A percentile compares a stretch with the other conserved stretches of the same genome.
Evolutionary conservation across 2,113 vertebrate genomes (phyloP).

Genomic region (Chamaetylas fuelleborni): DNA sequence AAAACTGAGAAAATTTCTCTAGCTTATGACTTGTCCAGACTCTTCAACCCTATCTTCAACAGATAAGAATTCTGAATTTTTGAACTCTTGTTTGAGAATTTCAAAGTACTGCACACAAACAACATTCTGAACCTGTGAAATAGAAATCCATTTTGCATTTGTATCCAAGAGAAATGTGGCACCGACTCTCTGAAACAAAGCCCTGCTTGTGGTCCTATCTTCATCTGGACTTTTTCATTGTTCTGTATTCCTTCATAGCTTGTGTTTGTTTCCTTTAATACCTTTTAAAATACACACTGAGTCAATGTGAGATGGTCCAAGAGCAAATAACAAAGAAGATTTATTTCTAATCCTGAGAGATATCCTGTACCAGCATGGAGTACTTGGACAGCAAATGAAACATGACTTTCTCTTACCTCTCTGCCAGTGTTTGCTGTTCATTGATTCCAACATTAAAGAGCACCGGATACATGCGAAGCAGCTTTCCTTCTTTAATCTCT

Average conservation of each 20-base stretch:
- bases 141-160: not conserved
- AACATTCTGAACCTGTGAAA: not conserved
- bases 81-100: not conserved
- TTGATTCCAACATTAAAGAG: constrained; percentile 98
- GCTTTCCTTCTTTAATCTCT: constrained; percentile 90
- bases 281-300: not conserved
- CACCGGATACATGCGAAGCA: constrained; percentile 85
- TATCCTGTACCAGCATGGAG: not conserved
- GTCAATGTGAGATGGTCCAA: not conserved
- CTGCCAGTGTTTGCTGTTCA: constrained; percentile 96
- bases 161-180: not conserved
- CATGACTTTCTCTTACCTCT: constrained; percentile 78
- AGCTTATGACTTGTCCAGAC: not conserved
- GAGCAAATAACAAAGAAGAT: not conserved
- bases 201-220: not conserved
- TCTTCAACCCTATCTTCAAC: not conserved
- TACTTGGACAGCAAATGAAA: not conserved
- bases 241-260: not conserved
- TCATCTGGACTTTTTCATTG: not conserved
- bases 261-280: not conserved
- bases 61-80: not conserved
- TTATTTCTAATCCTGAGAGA: not conserved
- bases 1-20: not conserved
- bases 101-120: not conserved
- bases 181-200: not conserved